phyloP scores from a whole-genome alignment of 2,797 vertebrate genomes.

The Cyclura pinguis region DNA sequence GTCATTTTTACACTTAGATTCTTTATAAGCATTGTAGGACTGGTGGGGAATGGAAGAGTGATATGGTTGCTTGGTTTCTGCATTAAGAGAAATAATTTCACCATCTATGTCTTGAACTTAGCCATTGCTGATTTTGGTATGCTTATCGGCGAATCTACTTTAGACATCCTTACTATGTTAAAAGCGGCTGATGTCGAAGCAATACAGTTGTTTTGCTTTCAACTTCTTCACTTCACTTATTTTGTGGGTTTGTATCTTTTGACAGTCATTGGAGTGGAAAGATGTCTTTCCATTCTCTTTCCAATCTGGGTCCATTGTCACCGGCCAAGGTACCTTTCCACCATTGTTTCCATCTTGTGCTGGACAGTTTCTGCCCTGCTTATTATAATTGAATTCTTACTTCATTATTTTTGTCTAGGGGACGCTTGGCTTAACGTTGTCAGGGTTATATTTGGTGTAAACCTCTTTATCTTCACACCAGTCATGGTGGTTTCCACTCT shows the following conservation, averaged over 20 bases:
- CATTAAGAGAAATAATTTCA: constrained; percentile 68
- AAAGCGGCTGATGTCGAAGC: constrained; percentile 13
- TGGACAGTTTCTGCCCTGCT: constrained; percentile 67
- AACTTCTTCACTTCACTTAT: constrained; percentile 53
- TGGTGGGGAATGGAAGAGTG: constrained; percentile 65
- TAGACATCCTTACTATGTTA: constrained; percentile 46
- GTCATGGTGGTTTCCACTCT: constrained; percentile 67
- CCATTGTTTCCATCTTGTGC: constrained; percentile 24
- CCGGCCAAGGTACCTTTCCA: constrained; percentile 52
- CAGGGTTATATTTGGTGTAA: neutral
- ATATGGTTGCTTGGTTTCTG: constrained; percentile 73
- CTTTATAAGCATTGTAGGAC: constrained; percentile 35
- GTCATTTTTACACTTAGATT: too few species aligned
- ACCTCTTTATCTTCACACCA: constrained; percentile 46
- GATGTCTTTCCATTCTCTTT: constrained; percentile 63
- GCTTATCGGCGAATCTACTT: constrained; percentile 39
- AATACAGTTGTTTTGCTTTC: neutral
- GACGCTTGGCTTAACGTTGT: neutral
- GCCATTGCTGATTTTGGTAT: constrained; percentile 46
- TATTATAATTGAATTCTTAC: neutral
- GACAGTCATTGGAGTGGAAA: constrained; percentile 62
- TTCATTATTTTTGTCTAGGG: neutral
- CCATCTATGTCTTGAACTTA: constrained; percentile 72
- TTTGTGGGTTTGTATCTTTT: constrained; percentile 65
- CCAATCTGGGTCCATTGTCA: constrained; percentile 72